Conservation (phyloP, 2,888 invertebrate genomes). For the Lasioglossum vierecki region DNA sequence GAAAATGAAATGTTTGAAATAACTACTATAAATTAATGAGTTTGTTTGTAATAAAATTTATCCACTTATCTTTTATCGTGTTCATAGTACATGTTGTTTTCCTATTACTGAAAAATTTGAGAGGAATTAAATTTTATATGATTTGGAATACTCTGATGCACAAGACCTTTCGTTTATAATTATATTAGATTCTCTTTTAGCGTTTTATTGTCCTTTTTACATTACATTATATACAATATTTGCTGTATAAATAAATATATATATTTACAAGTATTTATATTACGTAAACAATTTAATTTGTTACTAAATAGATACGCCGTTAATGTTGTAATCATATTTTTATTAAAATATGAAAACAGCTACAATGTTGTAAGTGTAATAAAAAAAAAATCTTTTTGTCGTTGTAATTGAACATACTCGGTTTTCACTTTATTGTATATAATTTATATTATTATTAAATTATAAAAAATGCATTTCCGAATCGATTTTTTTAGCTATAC, state of each 20-base stretch:
- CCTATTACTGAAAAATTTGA: not conserved
- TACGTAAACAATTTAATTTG: slow-evolving; percentile 22
- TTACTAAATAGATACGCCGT: slow-evolving; percentile 17
- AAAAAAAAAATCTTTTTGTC: slow-evolving; percentile 4
- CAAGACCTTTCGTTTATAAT: slow-evolving; percentile 6
- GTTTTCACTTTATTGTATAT: slow-evolving; percentile 5
- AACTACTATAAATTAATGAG: not conserved
- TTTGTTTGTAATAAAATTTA: not conserved
- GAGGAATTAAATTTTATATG: not conserved
- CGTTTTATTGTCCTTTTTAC: slow-evolving; percentile 14
- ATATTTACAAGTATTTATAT: slow-evolving; percentile 20
- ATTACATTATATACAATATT: slow-evolving; percentile 22
- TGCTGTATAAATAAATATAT: slow-evolving; percentile 10
- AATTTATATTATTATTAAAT: slow-evolving; percentile 17
- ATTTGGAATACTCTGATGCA: slow-evolving; percentile 14
- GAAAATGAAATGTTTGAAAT: slow-evolving; percentile 21
- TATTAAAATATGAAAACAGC: slow-evolving; percentile 10
- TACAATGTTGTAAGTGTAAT: slow-evolving; percentile 6
- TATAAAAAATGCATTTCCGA: slow-evolving; percentile 12
- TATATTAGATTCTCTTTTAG: not conserved
- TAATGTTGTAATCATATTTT: slow-evolving; percentile 23
- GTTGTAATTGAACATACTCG: slow-evolving; percentile 14
- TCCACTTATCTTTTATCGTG: not conserved
- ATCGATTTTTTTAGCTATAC: not conserved
- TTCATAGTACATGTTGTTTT: not conserved